Conservation (phyloP, 2,888 invertebrate species). For the Oligia strigilis region DNA sequence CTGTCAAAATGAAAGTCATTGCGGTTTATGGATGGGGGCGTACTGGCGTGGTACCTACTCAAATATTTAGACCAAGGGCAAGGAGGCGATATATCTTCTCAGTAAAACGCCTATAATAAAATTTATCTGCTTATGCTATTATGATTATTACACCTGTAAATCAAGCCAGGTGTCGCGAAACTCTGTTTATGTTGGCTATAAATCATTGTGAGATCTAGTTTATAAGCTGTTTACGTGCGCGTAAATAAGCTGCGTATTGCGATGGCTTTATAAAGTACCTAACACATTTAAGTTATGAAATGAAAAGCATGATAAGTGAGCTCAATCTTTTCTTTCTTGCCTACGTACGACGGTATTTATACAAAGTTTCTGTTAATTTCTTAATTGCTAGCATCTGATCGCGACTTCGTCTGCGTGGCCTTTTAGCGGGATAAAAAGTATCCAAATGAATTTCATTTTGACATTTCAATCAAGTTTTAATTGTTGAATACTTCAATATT, state of each 20-base stretch:
- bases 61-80: constrained; percentile 24
- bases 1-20: not conserved
- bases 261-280: not conserved
- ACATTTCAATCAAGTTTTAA: no score
- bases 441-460: not conserved
- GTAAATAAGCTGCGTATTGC: constrained; percentile 5
- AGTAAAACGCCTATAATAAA: constrained; percentile 26
- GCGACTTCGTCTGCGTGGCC: not conserved
- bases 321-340: not conserved
- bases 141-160: constrained; percentile 43
- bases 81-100: constrained; percentile 18
- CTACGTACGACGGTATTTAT: no score
- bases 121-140: constrained; percentile 48
- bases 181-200: constrained; percentile 36
- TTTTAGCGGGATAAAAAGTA: not conserved
- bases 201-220: constrained; percentile 30
- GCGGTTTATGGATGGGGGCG: not conserved
- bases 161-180: constrained; percentile 38
- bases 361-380: not conserved
- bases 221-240: constrained; percentile 20
- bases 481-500: no score
- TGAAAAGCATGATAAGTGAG: not conserved
- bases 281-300: not conserved
- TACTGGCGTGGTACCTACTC: not conserved
- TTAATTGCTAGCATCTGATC: not conserved